Evolutionary conservation across 2,888 invertebrate genomes (phyloP), one percentile per base, ranked within the genome.

Genomic region (Ormyrus thymus): DNA sequence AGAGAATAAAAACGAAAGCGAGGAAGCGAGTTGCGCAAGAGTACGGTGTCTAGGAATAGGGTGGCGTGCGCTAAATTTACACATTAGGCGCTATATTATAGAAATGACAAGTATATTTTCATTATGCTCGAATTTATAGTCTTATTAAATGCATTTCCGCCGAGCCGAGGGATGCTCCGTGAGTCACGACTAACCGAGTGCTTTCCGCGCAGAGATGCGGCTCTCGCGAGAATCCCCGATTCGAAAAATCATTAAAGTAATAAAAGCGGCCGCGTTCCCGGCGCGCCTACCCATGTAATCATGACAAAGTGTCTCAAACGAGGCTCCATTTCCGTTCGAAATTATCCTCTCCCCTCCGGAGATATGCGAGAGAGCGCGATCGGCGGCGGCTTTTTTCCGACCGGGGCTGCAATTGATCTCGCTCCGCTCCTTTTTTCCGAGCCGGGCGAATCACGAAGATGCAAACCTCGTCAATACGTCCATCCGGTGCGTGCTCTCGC

Each of bases 271-370:
- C 43, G 62, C 64, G 53, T 29, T 62, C 66, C 29, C 66, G 13
- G 48, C n/a, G 45, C 48, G n/a, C 48, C 46, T 13, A 5, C 13
- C 6, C 58, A 13, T 64, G 56, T 48, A 77, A 77, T 72, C 71
- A 66, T 46, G 66, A 66, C 72, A 72, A 59, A 71, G 66, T 59
- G 66, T 76, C 71, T 71, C 65, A 56, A 77, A 61, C 66, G 77
- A 77, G 77, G 15, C 61, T 72, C 66, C 77, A 77, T 77, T 77
- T 77, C 77, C 77, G 77, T 50, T 72, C 51, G 64, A 66, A 76
- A 68, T 68, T 66, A 75, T 68, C 75, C 75, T 56, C 45, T 48
- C 50, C 46, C 62, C 7, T 13, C 46, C n/a, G 29, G 29, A 29
- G 29, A 29, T 29, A 29, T 4, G 29, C 29, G 29, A 29, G 29